These are phyloP conservation scores for Globodera ellingtonae DNA, from an alignment of 1,140 invertebrate genomes.

Conservation along the genomic window DNA sequence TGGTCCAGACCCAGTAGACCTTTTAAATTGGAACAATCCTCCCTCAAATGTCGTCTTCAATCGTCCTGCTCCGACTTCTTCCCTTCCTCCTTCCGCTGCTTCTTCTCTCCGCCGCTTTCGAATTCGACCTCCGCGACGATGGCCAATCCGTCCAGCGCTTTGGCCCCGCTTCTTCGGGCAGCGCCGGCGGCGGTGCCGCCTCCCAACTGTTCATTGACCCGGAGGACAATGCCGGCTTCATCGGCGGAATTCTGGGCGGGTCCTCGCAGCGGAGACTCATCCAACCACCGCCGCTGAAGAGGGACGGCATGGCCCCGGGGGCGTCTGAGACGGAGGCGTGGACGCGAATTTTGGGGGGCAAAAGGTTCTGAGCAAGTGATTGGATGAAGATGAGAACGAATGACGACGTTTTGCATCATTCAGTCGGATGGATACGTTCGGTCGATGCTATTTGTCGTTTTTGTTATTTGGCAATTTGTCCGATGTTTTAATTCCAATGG, in stretches of 20 bases:
- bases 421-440: no score
- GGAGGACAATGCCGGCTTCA: constrained; percentile 35
- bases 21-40: no score
- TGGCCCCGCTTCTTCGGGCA: neutral
- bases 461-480: no score
- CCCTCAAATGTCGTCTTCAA: neutral
- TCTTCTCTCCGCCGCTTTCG: neutral
- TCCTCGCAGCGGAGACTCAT: constrained; percentile 21
- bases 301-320: neutral
- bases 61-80: neutral
- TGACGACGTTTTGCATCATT: no score
- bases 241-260: constrained; percentile 4
- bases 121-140: constrained; percentile 9
- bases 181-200: neutral
- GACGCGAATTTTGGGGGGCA: neutral
- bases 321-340: constrained; percentile 2
- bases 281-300: constrained; percentile 35
- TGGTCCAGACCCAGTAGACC: no score
- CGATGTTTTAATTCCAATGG: no score
- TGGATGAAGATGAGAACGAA: neutral
- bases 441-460: no score
- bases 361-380: neutral
- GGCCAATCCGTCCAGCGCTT: neutral
- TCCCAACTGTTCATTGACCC: constrained; percentile 7
- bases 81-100: neutral